These are phyloP conservation scores for Patella ulyssiponensis DNA, from an alignment of 2,888 invertebrate genomes.

Conservation along the genomic window DNA sequence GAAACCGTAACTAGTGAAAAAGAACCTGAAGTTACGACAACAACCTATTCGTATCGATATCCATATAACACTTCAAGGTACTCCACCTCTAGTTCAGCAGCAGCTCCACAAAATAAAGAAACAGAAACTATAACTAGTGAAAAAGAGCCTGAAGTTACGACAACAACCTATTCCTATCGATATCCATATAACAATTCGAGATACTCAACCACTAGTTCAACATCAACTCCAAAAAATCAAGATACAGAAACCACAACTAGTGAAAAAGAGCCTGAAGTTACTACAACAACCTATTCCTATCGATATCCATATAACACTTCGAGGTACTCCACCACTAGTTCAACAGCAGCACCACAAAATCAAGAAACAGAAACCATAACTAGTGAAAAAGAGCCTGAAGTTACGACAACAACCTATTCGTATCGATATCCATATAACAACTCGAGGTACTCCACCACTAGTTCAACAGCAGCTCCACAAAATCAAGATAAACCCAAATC, in stretches of 20 bases:
- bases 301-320: background rate
- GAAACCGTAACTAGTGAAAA: background rate
- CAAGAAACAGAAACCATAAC: background rate
- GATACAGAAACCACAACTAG: background rate
- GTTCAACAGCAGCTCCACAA: no score
- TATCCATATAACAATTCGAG: background rate
- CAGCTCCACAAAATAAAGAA: background rate
- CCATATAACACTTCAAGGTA: background rate
- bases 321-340: background rate
- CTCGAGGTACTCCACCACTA: background rate
- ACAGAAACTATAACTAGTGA: background rate
- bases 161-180: conserved; percentile 4
- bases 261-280: background rate
- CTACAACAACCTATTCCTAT: background rate
- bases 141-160: background rate
- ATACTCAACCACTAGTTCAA: background rate
- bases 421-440: background rate
- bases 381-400: background rate
- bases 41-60: background rate
- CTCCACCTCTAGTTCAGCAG: no score
- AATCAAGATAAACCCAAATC: no score
- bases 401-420: background rate
- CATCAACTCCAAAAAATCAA: background rate
- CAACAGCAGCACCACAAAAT: background rate
- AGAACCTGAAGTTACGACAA: background rate